Evolutionary conservation across 2,797 vertebrate species (phyloP), one percentile per base, ranked within the genome.

Genomic region (Paratrypauchen microcephalus): DNA sequence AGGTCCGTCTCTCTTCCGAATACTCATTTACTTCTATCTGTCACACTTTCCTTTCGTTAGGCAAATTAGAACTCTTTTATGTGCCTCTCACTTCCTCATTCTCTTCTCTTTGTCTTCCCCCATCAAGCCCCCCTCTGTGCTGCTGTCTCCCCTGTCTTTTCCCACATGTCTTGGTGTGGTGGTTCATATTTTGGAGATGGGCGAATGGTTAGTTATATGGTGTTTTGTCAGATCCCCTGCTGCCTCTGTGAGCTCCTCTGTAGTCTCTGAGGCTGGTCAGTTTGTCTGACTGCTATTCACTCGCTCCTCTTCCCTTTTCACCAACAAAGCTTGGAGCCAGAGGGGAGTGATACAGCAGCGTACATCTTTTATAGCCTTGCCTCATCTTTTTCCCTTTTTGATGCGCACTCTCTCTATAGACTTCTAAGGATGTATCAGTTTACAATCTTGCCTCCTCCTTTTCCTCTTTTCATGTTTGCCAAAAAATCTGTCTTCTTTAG

Each of bases 21-120:
- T 66, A 75, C 76, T 79, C 67, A 70, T 83, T 83, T 83, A 63
- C 67, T 36, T 66, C 67, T 77, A 78, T 83, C 86, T 85, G 84
- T 83, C 85, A 83, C 68, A 80, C 80, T 83, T 64, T 65, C 57
- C 74, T 83, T 84, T 87, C 83, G 56, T 88, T 86, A 84, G 83
- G 77, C 82, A 86, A 85, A 89, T 89, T 86, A 83, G 84, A 88
- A 75, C 78, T 87, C 78, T 87, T 87, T 89, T 84, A 89, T 89
- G 80, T 74, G 47, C 70, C 65, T 75, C 80, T 78, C n/a, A n/a
- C n/a, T 36, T 63, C 76, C 55, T 70, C 71, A 60, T 72, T 63
- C 74, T 74, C 71, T 77, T 70, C 69, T 77, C 79, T 84, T 85
- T 85, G 78, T 87, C 85, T 86, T 88, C 78, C 85, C 84, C 82